Base-by-base conservation (phyloP, 35 echinoderm and acorn worm genomes). In the Strongylocentrotus purpuratus region DNA sequence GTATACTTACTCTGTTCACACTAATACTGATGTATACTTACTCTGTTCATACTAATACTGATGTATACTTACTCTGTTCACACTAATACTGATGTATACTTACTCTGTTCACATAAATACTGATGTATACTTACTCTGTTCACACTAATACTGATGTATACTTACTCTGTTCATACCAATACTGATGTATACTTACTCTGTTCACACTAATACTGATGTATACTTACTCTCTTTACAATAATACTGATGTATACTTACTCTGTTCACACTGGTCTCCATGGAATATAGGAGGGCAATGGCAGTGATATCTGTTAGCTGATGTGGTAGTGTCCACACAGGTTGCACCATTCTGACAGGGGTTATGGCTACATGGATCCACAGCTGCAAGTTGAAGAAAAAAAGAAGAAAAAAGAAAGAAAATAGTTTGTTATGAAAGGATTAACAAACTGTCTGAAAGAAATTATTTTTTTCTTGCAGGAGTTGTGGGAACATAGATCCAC, bases 331-430 rank as follows among this genome's bases (percentile, higher is more conserved):
- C 87, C 87, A 89, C 87, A 89, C 87, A 89, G 20, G 87, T 89
- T 9, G 87, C 87, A n/a, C 87, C 87, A 46, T 89, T 89, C 33
- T 89, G 87, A 89, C 87, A 89, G 87, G 87, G 87, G 87, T 89
- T 89, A 46, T 33, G 87, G 33, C 87, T 89, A 46, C 87, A 89
- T 13, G 87, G 87, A 46, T 89, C 33, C 33, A 89, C 45, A 46
- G 87, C 87, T 89, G 33, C 18, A 45, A 45, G 87, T 10, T 87
- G n/a, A 7, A 78, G 1, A 78, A 28, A 89, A 18, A 89, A 88
- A 89, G 2, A 89, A 87, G 0, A 2, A 87, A 87, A 87, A 32
- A 87, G 7, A 32, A 8, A 31, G 9, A 18, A 86, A 28, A 88
- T 88, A 8, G 0, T 86, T 33, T 5, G 9, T 55, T 55, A 55